Evolutionary conservation across 2,888 invertebrate genomes (phyloP), one percentile per base, ranked within the genome.

Genomic region (Bellardia bayeri): DNA sequence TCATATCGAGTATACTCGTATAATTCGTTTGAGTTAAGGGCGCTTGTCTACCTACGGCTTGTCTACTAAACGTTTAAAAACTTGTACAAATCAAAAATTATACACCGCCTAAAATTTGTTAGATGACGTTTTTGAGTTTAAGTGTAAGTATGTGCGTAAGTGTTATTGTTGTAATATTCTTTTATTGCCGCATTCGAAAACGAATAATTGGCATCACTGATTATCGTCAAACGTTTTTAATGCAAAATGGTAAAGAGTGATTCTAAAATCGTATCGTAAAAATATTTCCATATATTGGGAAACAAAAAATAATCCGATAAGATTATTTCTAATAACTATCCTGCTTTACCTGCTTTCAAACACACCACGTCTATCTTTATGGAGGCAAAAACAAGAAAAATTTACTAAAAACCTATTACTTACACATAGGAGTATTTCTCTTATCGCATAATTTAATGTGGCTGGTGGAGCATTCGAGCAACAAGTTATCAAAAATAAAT

Each of bases 11-110:
- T 33, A 33, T 61, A 1, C 0, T 23, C 23, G 23, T 23, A 30
- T 23, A 2, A n/a, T 33, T 14, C 13, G 51, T 51, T 51, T 51
- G n/a, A 45, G n/a, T 6, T 13, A 14, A 51, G n/a, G 51, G 51
- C n/a, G 51, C 51, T 51, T 51, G 51, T 51, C 51, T 51, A n/a
- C n/a, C n/a, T n/a, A n/a, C n/a, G 51, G 51, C 51, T 51, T 51
- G 51, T 51, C 51, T 51, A n/a, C n/a, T n/a, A 51, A 51, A 51
- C n/a, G 13, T 51, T 2, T n/a, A 51, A 51, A 51, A n/a, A 51
- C 4, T 51, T 6, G n/a, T 37, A 4, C 5, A 37, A 37, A 37
- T 37, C 5, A 4, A 37, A 37, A 37, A 37, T 37, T 37, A 37
- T 6, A 37, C 5, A 37, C 3, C 37, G 37, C 37, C 6, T 3